Evolutionary conservation across 2,797 vertebrate genomes (phyloP), one percentile per base, ranked within the genome.

Genomic region (Peromyscus aztecus): DNA sequence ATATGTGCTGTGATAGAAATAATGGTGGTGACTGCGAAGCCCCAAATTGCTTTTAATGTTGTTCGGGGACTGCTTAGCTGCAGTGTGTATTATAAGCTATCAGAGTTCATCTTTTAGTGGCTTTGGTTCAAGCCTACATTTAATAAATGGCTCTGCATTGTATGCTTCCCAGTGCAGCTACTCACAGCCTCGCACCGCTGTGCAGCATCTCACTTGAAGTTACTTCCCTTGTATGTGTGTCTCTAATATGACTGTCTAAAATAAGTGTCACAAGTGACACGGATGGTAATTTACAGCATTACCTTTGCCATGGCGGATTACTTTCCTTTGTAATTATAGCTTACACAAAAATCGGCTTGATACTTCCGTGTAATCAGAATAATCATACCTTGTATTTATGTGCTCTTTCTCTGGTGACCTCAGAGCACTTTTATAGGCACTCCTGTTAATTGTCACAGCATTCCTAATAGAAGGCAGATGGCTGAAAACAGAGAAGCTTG

Each of bases 311-410:
- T 55, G 76, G 83, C 57, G 19, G 84, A 78, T 98, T 95, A 90
- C 40, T 90, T 80, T 87, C 67, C 77, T 61, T 95, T 97, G 65
- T 97, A 97, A 97, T 97, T 97, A 96, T 75, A 92, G 82, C 84
- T 94, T 95, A 80, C 43, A 90, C 71, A 86, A 75, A 93, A 94
- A n/a, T 85, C 91, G 95, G 87, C 84, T 80, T 87, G 91, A 87
- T 97, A 87, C 67, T 86, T 93, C 97, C 63, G 91, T 95, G 80
- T 96, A 91, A 94, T 97, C 92, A 95, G 61, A 96, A 84, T 91
- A 90, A 90, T 86, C 84, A 78, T 61, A 94, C 88, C 90, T 97
- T 93, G 80, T 87, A 78, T 93, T 81, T 95, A 88, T 76, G 40
- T 65, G 84, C 31, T 43, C 91, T 95, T 96, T 89, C 63, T 93